These are phyloP conservation scores for Lamellibrachia luymesi DNA, from an alignment of 1,140 invertebrate species.

Conservation along the genomic window DNA sequence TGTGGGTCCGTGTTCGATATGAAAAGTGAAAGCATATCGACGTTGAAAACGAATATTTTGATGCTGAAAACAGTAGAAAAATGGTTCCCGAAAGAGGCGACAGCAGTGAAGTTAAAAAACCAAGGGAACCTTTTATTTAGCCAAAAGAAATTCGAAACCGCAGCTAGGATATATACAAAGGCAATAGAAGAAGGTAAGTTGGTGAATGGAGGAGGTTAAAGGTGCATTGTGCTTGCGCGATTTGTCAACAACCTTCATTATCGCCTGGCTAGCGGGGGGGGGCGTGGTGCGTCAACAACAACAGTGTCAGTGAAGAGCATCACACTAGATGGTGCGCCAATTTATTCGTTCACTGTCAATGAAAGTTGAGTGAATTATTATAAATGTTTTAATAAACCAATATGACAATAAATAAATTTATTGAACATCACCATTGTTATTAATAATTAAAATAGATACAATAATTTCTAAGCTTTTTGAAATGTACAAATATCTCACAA, in stretches of 20 bases:
- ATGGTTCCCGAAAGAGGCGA: slow-evolving; percentile 67
- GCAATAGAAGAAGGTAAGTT: slow-evolving; percentile 65
- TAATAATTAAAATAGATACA: no score
- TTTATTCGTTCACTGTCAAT: background rate
- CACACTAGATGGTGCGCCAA: background rate
- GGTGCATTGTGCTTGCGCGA: background rate
- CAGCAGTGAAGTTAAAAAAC: slow-evolving; percentile 65
- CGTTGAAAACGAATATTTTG: slow-evolving; percentile 66
- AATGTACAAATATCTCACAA: no score
- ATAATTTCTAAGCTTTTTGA: no score
- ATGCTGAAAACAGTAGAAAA: slow-evolving; percentile 68
- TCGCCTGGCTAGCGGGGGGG: background rate
- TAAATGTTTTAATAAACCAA: no score
- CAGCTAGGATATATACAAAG: slow-evolving; percentile 67
- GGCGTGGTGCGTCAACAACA: background rate
- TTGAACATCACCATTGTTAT: no score
- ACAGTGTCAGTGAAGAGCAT: background rate
- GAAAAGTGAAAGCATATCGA: slow-evolving; percentile 38
- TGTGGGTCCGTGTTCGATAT: slow-evolving; percentile 36
- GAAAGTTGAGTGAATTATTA: no score
- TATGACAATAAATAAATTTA: no score
- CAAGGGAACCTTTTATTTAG: slow-evolving; percentile 67
- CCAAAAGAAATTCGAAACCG: slow-evolving; percentile 63
- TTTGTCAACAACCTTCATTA: background rate
- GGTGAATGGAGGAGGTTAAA: background rate